Percentiles rank a stretch among this genome's conserved stretches.
Evolutionary conservation across 1,140 invertebrate genomes (phyloP).

Genomic region (Trichonephila clavipes): DNA sequence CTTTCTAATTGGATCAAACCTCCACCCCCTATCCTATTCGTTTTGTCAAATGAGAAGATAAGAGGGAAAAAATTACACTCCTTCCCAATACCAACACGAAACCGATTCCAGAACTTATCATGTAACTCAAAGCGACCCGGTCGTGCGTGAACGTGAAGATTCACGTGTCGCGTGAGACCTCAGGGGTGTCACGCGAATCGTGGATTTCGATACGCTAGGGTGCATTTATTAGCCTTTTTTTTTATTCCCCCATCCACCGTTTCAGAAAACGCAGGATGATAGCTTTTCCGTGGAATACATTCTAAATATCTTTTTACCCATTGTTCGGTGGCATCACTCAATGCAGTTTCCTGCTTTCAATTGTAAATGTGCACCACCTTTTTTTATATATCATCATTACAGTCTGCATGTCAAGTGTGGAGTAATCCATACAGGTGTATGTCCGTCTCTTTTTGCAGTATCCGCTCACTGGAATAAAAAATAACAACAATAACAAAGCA

Average conservation of each 20-base stretch:
- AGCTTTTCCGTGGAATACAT: conserved; percentile 1
- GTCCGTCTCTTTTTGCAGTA: neutral
- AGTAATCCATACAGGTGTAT: neutral
- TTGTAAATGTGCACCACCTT: neutral
- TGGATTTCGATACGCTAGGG: neutral
- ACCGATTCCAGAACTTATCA: too few species aligned
- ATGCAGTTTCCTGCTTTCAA: neutral
- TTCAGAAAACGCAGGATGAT: neutral
- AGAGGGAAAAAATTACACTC: too few species aligned
- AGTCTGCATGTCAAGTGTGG: too few species aligned
- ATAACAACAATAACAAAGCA: too few species aligned
- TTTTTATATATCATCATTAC: too few species aligned
- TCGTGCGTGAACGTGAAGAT: conserved; percentile 27
- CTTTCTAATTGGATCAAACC: too few species aligned
- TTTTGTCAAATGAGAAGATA: too few species aligned
- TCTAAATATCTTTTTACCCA: neutral
- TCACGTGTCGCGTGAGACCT: neutral
- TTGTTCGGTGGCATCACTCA: neutral
- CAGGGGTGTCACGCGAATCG: neutral
- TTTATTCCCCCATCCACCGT: neutral
- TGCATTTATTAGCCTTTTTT: conserved; percentile 35
- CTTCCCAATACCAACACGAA: too few species aligned
- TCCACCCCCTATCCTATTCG: too few species aligned
- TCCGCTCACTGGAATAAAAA: too few species aligned
- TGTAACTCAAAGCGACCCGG: neutral